Base-by-base conservation (phyloP, 2,888 invertebrate genomes). In the Nezara viridula region DNA sequence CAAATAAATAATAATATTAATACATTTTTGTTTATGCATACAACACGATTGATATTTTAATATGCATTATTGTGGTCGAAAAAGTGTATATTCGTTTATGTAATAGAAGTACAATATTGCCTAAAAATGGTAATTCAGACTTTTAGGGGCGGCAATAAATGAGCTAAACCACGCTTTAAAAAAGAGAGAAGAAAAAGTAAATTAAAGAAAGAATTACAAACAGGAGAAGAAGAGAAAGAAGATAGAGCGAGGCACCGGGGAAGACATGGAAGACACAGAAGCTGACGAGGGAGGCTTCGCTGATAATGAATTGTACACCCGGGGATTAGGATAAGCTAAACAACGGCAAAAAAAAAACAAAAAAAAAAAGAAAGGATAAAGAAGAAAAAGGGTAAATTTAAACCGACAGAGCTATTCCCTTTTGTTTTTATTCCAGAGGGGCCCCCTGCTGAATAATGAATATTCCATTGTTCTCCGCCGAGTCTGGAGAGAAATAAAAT, bases 271-370 rank as follows among this genome's bases (percentile, higher is more conserved):
- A 40, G 77, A 40, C 77, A 77, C 16, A 55, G 52, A 86, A 55
- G 52, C 86, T 86, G 86, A 86, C 86, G 86, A 87, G 88, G 55
- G 44, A 73, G 40, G 88, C 55, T 40, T 44, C 44, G 88, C 66
- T 73, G 88, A 88, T 88, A 88, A 88, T 88, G 88, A 88, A 88
- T 88, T 88, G 88, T 88, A 88, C 88, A 88, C 88, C 49, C 66
- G 73, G 88, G 88, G 86, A 88, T 88, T 88, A 88, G 88, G 88
- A 88, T 88, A 88, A 88, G 88, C 55, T 88, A 73, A 88, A 88
- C 73, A 88, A 86, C 86, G 32, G 86, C 21, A 73, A 47, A 44
- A 66, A 66, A 49, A 73, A 49, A 40, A 32, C 3, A 66, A 73
- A 73, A 47, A 88, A 44, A n/a, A 73, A 49, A 60, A 88, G 88